phyloP scores from a whole-genome alignment of 2,888 invertebrate genomes.

The Standfussiana lucernea region DNA sequence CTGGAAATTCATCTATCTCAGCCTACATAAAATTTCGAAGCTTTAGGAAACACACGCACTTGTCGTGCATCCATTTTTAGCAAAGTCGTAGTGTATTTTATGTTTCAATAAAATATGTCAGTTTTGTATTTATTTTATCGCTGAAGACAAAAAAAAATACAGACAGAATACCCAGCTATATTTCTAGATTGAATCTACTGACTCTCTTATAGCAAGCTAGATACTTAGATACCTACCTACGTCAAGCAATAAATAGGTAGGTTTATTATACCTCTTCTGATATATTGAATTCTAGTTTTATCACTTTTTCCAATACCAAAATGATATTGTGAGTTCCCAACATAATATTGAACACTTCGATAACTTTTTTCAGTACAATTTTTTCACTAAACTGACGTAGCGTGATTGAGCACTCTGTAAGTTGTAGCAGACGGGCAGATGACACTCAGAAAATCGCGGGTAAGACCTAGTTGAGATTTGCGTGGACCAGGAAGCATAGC shows the following conservation, averaged over 20 bases:
- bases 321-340: not conserved
- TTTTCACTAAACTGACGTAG: not conserved
- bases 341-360: not conserved
- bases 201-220: not conserved
- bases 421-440: too few relatives aligned
- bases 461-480: too few relatives aligned
- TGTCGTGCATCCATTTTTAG: not conserved
- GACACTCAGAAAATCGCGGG: too few relatives aligned
- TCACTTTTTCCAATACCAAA: not conserved
- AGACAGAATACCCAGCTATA: not conserved
- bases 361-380: not conserved
- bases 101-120: not conserved
- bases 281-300: not conserved
- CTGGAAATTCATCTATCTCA: not conserved
- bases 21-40: not conserved
- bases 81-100: conserved; percentile 11
- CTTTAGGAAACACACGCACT: not conserved
- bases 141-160: not conserved
- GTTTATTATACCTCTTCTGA: not conserved
- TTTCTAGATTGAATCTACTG: not conserved
- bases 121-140: conserved; percentile 1
- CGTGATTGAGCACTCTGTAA: conserved; percentile 13
- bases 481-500: too few relatives aligned
- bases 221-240: not conserved
- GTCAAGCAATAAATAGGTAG: not conserved